Conservation (phyloP, 2,113 vertebrate genomes). For the Mastomys natalensis region DNA sequence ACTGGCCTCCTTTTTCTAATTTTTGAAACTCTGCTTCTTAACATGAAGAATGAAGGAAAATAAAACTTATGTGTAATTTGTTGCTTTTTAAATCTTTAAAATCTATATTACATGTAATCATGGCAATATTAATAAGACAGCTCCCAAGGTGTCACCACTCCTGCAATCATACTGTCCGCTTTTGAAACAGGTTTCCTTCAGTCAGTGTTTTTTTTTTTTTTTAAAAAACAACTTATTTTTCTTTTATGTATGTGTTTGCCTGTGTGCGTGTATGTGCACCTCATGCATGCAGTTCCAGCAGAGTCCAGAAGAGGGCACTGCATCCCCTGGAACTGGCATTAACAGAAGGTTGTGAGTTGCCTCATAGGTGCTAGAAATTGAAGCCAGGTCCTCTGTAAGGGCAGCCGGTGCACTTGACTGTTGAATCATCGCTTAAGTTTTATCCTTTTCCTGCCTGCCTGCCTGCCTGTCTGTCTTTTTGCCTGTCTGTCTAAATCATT, state of each 20-base stretch:
- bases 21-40: slow-evolving; percentile 25
- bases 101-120: not conserved
- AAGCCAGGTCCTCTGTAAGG: not conserved
- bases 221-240: not conserved
- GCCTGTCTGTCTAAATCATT: not conserved
- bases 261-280: not conserved
- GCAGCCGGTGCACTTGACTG: not conserved
- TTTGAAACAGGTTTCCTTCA: slow-evolving; percentile 24
- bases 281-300: not conserved
- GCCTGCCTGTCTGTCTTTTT: too few species aligned
- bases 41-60: not conserved
- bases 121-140: not conserved
- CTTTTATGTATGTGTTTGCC: not conserved
- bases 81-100: not conserved
- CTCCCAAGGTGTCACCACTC: not conserved
- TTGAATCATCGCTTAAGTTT: not conserved
- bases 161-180: not conserved
- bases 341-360: not conserved
- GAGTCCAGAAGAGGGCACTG: not conserved
- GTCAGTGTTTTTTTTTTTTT: too few species aligned
- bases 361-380: not conserved
- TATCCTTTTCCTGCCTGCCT: not conserved
- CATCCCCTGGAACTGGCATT: not conserved
- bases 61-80: not conserved
- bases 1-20: not conserved